phyloP scores from a whole-genome alignment of 2,113 vertebrate species.

The Lepisosteus oculatus region DNA sequence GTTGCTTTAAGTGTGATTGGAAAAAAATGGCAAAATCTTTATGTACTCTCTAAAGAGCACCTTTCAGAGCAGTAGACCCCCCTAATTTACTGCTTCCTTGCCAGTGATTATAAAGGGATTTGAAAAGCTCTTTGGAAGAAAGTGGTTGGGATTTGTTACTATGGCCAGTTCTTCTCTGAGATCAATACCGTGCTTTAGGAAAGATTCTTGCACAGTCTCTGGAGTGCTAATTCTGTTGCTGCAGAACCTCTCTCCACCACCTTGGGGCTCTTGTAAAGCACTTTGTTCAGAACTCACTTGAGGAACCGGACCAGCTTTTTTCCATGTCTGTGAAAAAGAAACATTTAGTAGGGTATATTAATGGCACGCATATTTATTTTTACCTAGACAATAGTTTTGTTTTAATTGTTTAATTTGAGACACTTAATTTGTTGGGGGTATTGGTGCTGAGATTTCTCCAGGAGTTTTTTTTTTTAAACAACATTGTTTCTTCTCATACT shows the following conservation, averaged over 20 bases:
- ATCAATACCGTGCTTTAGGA: constrained; percentile 44
- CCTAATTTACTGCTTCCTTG: constrained; percentile 58
- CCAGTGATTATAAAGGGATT: constrained; percentile 53
- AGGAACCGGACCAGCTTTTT: not conserved
- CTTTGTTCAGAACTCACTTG: constrained; percentile 19
- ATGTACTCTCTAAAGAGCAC: constrained; percentile 8
- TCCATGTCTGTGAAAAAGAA: not conserved
- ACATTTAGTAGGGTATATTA: not conserved
- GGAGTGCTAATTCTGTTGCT: constrained; percentile 32
- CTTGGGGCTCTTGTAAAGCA: constrained; percentile 20
- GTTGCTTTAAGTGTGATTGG: not conserved
- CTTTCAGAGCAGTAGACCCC: constrained; percentile 28
- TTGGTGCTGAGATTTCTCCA: too few relatives aligned
- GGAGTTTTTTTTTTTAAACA: too few relatives aligned
- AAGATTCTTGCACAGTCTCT: constrained; percentile 36
- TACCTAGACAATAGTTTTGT: too few relatives aligned
- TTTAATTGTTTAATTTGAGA: too few relatives aligned
- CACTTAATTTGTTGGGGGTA: too few relatives aligned
- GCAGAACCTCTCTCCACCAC: constrained; percentile 37
- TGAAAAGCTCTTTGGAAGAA: constrained; percentile 62
- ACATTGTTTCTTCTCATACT: too few relatives aligned
- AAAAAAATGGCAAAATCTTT: not conserved
- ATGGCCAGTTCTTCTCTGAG: constrained; percentile 41
- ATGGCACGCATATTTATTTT: too few relatives aligned
- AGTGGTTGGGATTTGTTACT: constrained; percentile 50